These are phyloP conservation scores for Chirona hameri DNA, from an alignment of 2,888 invertebrate species.

Conservation along the genomic window DNA sequence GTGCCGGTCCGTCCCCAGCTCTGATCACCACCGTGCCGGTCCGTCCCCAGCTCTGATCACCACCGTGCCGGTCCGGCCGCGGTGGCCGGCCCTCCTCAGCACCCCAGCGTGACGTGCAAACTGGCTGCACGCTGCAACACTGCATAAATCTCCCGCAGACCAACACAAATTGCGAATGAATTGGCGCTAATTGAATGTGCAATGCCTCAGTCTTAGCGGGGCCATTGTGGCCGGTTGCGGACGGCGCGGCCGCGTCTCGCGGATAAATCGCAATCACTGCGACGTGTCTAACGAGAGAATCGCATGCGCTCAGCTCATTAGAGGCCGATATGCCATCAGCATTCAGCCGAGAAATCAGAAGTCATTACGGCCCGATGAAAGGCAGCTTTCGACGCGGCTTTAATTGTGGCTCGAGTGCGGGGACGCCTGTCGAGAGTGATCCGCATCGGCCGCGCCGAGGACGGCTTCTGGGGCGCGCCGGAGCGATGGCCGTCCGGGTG, in stretches of 20 bases:
- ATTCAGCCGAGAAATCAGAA: not conserved
- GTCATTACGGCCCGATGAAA: slow-evolving; percentile 1
- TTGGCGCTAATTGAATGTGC: slow-evolving; percentile 25
- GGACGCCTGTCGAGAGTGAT: not conserved
- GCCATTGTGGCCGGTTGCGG: not conserved
- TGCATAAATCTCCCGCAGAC: slow-evolving; percentile 2
- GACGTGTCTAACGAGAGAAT: not conserved
- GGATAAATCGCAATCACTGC: not conserved
- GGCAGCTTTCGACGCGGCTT: not conserved
- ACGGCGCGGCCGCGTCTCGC: not conserved
- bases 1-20: too few species aligned
- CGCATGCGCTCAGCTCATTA: not conserved
- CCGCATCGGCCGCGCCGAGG: not conserved
- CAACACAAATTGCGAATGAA: slow-evolving; percentile 28
- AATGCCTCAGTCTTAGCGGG: slow-evolving; percentile 5
- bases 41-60: not conserved
- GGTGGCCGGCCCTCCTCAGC: not conserved
- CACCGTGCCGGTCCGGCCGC: not conserved
- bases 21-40: not conserved
- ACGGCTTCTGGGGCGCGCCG: not conserved
- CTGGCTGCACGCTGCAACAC: not conserved
- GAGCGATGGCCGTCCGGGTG: too few species aligned
- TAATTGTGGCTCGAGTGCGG: not conserved
- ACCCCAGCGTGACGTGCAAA: not conserved
- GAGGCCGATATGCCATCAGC: not conserved